Conservation (phyloP, 2,797 vertebrate species). For the Orestias chungarensis region DNA sequence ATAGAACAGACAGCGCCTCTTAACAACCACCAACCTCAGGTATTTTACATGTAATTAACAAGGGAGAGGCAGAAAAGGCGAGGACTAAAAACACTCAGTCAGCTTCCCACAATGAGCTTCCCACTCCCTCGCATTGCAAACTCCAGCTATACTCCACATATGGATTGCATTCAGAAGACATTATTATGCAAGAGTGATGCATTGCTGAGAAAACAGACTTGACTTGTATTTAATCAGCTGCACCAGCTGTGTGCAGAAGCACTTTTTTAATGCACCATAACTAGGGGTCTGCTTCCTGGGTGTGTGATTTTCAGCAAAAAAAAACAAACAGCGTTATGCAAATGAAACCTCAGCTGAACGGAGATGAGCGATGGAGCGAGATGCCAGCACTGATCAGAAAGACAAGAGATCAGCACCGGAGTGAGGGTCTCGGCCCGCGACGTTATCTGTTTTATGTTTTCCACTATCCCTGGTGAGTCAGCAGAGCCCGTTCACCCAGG, state of each 20-base stretch:
- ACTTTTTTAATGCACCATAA: conserved; percentile 62
- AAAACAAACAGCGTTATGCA: conserved; percentile 68
- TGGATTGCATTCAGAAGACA: conserved; percentile 43
- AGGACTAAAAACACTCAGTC: conserved; percentile 61
- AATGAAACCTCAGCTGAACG: conserved; percentile 56
- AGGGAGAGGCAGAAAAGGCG: conserved; percentile 45
- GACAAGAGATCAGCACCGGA: conserved; percentile 30
- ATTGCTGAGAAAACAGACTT: conserved; percentile 61
- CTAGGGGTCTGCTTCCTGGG: conserved; percentile 52
- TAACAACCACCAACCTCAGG: conserved; percentile 74
- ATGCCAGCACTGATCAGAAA: conserved; percentile 31
- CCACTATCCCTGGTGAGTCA: conserved; percentile 68
- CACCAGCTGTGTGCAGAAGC: conserved; percentile 57
- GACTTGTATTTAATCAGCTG: conserved; percentile 67
- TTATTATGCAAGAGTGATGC: conserved; percentile 60
- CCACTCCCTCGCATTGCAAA: conserved; percentile 42
- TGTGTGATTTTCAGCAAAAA: conserved; percentile 64
- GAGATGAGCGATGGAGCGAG: conserved; percentile 55
- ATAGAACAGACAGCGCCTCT: conserved; percentile 67
- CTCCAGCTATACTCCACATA: conserved; percentile 39
- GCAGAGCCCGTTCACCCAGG: conserved; percentile 56
- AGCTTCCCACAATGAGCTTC: conserved; percentile 39
- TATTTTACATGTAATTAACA: conserved; percentile 79
- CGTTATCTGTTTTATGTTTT: conserved; percentile 68
- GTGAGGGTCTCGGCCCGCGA: conserved; percentile 40